A percentile compares a stretch with the other conserved stretches of the same genome.
Conservation (phyloP, 1,140 invertebrate genomes). For the Papilio glaucus region DNA sequence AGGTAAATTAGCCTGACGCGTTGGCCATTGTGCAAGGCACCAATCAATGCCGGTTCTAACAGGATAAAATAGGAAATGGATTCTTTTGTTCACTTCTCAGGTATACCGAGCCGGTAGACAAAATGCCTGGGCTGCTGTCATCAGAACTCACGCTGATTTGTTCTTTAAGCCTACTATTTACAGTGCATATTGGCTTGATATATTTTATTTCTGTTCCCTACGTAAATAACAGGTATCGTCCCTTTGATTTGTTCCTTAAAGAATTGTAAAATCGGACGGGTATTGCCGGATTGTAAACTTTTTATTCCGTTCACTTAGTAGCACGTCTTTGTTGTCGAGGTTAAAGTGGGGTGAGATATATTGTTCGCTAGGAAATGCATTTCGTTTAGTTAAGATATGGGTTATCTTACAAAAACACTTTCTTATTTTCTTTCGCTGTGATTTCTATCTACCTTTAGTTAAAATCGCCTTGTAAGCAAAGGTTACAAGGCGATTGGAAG, state of each 20-base stretch:
- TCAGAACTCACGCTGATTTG: not conserved
- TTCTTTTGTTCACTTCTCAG: constrained; percentile 37
- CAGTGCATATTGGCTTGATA: constrained; percentile 20
- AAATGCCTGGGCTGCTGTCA: constrained; percentile 11
- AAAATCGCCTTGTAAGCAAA: too few relatives aligned
- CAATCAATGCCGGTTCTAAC: constrained; percentile 37
- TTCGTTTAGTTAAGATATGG: not conserved
- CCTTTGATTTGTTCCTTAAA: constrained; percentile 38
- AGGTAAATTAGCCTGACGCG: constrained; percentile 34
- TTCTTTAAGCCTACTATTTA: not conserved
- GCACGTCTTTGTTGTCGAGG: constrained; percentile 35
- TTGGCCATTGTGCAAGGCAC: constrained; percentile 34
- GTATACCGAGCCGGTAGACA: constrained; percentile 24
- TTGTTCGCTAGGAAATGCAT: constrained; percentile 3
- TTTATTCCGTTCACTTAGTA: constrained; percentile 36
- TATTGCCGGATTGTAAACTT: constrained; percentile 36
- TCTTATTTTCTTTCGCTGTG: not conserved
- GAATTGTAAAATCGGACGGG: constrained; percentile 37
- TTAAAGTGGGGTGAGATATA: constrained; percentile 22
- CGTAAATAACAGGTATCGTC: constrained; percentile 36
- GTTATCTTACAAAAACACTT: constrained; percentile 9
- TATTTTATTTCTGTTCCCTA: constrained; percentile 1
- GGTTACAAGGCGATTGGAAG: too few relatives aligned
- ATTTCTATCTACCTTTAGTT: not conserved
- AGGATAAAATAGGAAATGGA: constrained; percentile 39